Evolutionary conservation across 2,888 invertebrate species (phyloP), one percentile per base, ranked within the genome.

Genomic region (Caenorhabditis sp.): DNA sequence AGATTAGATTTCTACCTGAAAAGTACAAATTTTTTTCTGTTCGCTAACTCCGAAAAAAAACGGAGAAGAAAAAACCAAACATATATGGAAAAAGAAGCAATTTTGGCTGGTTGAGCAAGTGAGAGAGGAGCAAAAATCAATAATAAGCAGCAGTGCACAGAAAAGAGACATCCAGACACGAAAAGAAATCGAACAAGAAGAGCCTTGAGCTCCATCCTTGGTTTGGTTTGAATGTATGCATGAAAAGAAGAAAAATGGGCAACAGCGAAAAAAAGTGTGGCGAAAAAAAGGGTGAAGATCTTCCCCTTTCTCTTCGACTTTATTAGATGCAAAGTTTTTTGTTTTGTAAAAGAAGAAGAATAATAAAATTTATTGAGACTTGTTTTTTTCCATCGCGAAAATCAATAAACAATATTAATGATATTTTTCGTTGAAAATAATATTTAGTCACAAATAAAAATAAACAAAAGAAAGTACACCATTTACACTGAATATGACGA

Each of bases 1-100:
- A 63, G 50, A 61, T 62, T 57, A 63, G 58, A 62, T 64, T 64
- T 74, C 54, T 66, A 69, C 64, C 68, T 69, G 74, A 58, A 74
- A 58, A 49, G 51, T 51, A 58, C 36, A 58, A 36, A 36, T 36
- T n/a, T n/a, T 58, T 14, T 36, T 58, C 3, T 14, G 43, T 10
- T 43, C 14, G 5, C 17, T 58, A 12, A n/a, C 5, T 19, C 2
- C 31, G 36, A 55, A 55, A 55, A 55, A 55, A 55, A 24, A 26
- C 43, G 14, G 14, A 43, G 10, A 17, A 5, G 53, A 49, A 37
- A 54, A 49, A 50, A 27, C 37, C 10, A 36, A 27, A 14, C 26
- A 53, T 21, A 49, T 37, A 50, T n/a, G 36, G 54, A 8, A 58
- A 19, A 21, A 58, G 19, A 37, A 58, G 26, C 23, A 58, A 58